Percentiles rank a stretch among this genome's conserved stretches.
Conservation (phyloP, 2,113 vertebrate species). For the Cyprinodon tularosa region DNA sequence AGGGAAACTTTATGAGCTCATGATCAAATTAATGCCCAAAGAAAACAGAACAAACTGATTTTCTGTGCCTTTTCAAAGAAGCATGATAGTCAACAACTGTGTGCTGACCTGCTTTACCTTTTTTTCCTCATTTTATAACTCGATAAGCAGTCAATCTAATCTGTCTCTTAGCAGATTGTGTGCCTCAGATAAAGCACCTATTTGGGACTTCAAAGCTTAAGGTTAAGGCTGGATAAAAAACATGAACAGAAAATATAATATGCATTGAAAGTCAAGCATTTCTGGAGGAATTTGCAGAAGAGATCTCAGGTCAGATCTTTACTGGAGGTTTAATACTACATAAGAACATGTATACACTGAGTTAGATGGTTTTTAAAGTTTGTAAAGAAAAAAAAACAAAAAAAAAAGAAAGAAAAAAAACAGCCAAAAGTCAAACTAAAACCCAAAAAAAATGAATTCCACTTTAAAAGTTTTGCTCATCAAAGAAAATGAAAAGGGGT, state of each 20-base stretch:
- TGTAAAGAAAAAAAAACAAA: too few relatives aligned
- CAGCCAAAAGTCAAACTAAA: too few relatives aligned
- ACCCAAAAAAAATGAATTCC: too few relatives aligned
- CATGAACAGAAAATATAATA: neutral
- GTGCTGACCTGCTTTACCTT: neutral
- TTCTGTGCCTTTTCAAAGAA: slow-evolving; percentile 38
- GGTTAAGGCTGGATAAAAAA: neutral
- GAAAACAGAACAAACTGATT: slow-evolving; percentile 56
- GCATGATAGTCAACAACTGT: neutral
- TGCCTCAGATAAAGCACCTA: neutral
- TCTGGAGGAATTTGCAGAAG: neutral
- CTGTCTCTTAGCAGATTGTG: neutral
- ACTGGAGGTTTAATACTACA: neutral
- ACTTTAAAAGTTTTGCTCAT: neutral
- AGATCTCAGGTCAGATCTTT: neutral
- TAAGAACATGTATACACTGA: too few relatives aligned
- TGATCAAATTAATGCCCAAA: slow-evolving; percentile 67
- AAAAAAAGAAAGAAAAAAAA: too few relatives aligned
- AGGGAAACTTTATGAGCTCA: slow-evolving; percentile 65
- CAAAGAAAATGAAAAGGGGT: neutral
- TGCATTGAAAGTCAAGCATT: neutral
- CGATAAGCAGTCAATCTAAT: neutral
- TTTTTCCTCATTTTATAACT: neutral
- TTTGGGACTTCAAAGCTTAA: neutral
- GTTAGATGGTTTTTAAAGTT: too few relatives aligned